phyloP scores from a whole-genome alignment of 2,888 invertebrate species.

The Gibbula magus region DNA sequence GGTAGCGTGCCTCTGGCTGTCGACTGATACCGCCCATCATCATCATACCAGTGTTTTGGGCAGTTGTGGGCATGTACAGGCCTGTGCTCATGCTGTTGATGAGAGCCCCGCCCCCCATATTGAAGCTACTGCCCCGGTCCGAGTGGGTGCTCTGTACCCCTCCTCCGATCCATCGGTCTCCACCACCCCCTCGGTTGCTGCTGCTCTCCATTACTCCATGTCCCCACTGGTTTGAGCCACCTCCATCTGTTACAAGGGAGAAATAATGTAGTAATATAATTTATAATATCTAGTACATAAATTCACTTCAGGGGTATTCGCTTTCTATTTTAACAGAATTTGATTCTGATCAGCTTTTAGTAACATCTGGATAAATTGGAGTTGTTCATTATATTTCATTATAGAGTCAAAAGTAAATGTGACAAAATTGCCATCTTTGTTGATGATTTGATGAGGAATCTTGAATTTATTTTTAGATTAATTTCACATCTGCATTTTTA shows the following conservation, averaged over 20 bases:
- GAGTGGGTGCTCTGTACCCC: background rate
- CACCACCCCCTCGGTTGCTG: background rate
- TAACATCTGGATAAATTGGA: too few relatives aligned
- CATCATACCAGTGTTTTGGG: conserved; percentile 43
- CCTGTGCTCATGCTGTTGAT: conserved; percentile 9
- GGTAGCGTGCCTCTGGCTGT: conserved; percentile 30
- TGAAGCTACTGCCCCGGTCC: conserved; percentile 11
- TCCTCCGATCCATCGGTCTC: conserved; percentile 32
- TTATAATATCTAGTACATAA: background rate
- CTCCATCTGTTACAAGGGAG: background rate
- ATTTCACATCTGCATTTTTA: too few relatives aligned
- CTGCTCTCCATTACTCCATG: conserved; percentile 25
- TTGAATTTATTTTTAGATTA: too few relatives aligned
- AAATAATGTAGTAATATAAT: too few relatives aligned
- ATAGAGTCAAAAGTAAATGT: too few relatives aligned
- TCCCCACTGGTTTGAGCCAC: conserved; percentile 42
- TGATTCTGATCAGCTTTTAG: background rate
- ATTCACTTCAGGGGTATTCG: background rate
- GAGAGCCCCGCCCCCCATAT: background rate
- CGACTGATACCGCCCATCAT: conserved; percentile 50
- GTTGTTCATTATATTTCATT: too few relatives aligned
- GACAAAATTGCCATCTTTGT: too few relatives aligned
- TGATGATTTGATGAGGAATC: too few relatives aligned
- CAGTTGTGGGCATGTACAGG: conserved; percentile 34
- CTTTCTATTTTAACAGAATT: background rate